Conservation (phyloP, 2,113 vertebrate species). For the Leptodactylus fuscus region DNA sequence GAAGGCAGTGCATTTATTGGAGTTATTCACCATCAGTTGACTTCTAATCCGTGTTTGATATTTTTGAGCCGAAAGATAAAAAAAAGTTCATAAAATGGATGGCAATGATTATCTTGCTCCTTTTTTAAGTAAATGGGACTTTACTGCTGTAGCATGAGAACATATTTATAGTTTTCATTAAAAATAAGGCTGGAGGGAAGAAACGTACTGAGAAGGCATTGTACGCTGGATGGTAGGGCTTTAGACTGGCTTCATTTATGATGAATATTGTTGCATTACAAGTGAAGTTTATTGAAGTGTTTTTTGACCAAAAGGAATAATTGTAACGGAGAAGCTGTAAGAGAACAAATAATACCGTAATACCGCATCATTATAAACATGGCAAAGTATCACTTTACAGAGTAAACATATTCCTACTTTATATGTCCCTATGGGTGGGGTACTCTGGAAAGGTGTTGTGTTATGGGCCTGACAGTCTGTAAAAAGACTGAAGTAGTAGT, state of each 20-base stretch:
- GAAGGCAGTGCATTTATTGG: conserved; percentile 69
- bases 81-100: conserved; percentile 66
- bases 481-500: not conserved
- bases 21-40: conserved; percentile 64
- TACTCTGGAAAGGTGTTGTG: not conserved
- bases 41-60: conserved; percentile 52
- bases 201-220: conserved; percentile 16
- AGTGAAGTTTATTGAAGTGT: not conserved
- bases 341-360: conserved; percentile 3
- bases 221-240: not conserved
- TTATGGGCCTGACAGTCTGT: not conserved
- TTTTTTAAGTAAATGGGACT: conserved; percentile 51
- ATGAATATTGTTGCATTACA: not conserved
- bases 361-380: not conserved
- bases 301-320: not conserved
- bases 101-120: conserved; percentile 64
- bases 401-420: not conserved
- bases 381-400: not conserved
- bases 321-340: conserved; percentile 20
- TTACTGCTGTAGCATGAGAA: conserved; percentile 55
- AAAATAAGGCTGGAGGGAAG: conserved; percentile 39
- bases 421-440: not conserved
- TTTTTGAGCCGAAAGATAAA: conserved; percentile 57
- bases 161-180: conserved; percentile 58
- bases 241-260: not conserved